Conservation (phyloP, 2,888 invertebrate genomes). For the Zaprionus bogoriensis region DNA sequence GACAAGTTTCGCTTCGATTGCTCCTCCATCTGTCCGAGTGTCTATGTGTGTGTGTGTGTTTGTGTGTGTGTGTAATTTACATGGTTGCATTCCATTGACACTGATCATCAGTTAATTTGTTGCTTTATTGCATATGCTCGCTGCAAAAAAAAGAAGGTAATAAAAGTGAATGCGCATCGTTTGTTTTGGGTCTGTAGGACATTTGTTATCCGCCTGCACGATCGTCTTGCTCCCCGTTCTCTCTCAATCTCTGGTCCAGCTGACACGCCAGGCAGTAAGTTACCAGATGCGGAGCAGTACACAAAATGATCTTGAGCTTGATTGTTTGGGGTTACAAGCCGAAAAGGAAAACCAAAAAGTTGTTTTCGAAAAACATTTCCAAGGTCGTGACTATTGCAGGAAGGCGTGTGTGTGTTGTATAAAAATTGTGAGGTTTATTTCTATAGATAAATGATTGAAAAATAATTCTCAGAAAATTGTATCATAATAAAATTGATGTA, state of each 20-base stretch:
- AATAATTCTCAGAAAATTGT: no score
- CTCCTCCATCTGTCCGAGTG: constrained; percentile 10
- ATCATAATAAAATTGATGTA: no score
- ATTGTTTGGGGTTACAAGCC: not conserved
- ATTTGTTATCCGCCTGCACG: constrained; percentile 70
- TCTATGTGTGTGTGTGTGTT: constrained; percentile 6
- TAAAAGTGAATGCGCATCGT: constrained; percentile 80
- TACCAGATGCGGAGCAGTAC: not conserved
- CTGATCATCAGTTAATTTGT: constrained; percentile 82
- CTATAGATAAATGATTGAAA: no score
- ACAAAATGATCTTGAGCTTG: constrained; percentile 10
- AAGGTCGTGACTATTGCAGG: not conserved
- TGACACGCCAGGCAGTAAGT: not conserved
- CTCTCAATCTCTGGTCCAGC: not conserved
- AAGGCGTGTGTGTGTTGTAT: not conserved
- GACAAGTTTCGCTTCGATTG: no score
- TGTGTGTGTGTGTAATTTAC: constrained; percentile 65
- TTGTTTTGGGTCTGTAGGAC: constrained; percentile 80
- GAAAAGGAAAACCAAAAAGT: no score
- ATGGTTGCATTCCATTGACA: constrained; percentile 82
- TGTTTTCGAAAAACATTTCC: no score
- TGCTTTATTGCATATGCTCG: constrained; percentile 68
- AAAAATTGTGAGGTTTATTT: no score
- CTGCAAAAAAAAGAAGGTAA: constrained; percentile 11
- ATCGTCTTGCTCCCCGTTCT: constrained; percentile 31